Base-by-base conservation (phyloP, 2,113 vertebrate genomes). In the Melospiza melodia region DNA sequence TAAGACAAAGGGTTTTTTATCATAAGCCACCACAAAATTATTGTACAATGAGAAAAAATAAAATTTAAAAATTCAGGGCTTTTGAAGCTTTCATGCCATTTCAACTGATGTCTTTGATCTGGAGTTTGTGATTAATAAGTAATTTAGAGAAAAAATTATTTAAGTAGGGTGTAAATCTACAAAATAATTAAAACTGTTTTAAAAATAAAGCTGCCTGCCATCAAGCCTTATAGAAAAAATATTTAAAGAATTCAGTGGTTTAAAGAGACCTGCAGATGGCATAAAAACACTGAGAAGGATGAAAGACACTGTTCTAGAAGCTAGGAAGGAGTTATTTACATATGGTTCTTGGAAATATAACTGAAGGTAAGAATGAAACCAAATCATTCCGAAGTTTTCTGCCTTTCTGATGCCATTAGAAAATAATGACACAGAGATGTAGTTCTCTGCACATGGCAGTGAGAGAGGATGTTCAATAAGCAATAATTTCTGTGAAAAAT, bases 241-340 rank as follows among this genome's bases (percentile, higher is more conserved):
- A 61, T 52, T 51, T 73, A 11, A 84, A 58, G 7, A 43, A 59
- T 59, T 67, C 43, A 74, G 15, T 43, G 33, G 8, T 75, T 84
- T 74, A 14, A 81, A 48, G 28, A 85, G 82, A 59, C 77, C 87
- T 96, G 79, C 69, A 96, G 82, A 72, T 94, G 93, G 87, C 91
- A 96, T 86, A 83, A 86, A 97, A 79, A 79, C 68, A 73, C 62
- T 55, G 28, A 85, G 35, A 83, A 83, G 58, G 33, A 44, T 90
- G 71, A 75, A 78, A 84, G 6, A 39, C 6, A 8, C 6, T 33
- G 9, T 21, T 68, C 15, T 54, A 28, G 33, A 65, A 80, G 16
- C 9, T n/a, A 48, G 11, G 12, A n/a, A 20, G 24, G 35, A 20
- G 19, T 49, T 69, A 61, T 83, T 92, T 92, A 62, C 39, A 23